Percentiles rank a stretch among this genome's conserved stretches.
phyloP scores from a whole-genome alignment of 2,888 invertebrate genomes.

The Dasysyrphus tricinctus region DNA sequence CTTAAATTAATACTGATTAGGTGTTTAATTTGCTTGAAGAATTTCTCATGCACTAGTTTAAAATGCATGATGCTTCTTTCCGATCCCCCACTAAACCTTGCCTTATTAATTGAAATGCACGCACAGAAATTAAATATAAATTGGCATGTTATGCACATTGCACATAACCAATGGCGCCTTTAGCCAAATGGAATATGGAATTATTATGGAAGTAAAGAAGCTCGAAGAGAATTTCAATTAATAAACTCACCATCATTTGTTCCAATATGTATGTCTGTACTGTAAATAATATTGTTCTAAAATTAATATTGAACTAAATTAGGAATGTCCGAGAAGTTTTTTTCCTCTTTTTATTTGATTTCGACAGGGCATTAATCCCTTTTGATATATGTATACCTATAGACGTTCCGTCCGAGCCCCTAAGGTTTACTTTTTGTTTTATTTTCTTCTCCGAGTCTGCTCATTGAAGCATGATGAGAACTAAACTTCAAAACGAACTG shows the following conservation, averaged over 20 bases:
- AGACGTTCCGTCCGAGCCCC: background rate
- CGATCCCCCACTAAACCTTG: background rate
- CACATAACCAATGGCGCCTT: conserved; percentile 47
- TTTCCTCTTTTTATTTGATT: background rate
- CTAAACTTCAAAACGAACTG: conserved; percentile 25
- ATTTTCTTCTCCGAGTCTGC: conserved; percentile 5
- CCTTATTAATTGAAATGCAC: conserved; percentile 20
- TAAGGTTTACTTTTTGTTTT: background rate
- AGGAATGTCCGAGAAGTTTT: background rate
- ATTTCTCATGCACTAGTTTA: conserved; percentile 30
- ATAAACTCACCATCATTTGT: conserved; percentile 8
- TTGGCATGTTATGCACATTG: conserved; percentile 12
- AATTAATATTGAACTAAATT: conserved; percentile 26
- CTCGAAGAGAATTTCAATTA: conserved; percentile 52
- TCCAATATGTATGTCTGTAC: conserved; percentile 1
- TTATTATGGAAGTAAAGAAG: conserved; percentile 49
- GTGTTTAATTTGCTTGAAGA: too few relatives aligned
- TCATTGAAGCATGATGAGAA: conserved; percentile 66
- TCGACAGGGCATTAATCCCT: conserved; percentile 14
- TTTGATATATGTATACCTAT: background rate
- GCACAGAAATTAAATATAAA: conserved; percentile 54
- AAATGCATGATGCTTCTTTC: conserved; percentile 39
- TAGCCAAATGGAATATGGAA: conserved; percentile 4
- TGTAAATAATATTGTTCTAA: conserved; percentile 1
- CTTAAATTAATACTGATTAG: too few relatives aligned